Percentiles rank a stretch among this genome's conserved stretches.
Conservation (phyloP, 2,888 invertebrate genomes). For the Ecdyonurus torrentis region DNA sequence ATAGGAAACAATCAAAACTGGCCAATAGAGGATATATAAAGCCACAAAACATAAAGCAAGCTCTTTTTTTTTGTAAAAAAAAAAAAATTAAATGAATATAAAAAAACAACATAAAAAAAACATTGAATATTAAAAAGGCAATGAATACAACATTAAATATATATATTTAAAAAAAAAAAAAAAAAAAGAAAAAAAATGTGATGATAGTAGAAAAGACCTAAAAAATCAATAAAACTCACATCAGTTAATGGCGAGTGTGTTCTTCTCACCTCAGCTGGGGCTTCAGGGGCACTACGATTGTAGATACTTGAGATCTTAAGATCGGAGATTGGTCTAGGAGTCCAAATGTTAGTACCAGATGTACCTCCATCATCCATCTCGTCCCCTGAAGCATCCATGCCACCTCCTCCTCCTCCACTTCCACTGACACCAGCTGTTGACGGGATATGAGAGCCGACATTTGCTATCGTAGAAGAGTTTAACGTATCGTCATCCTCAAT, state of each 20-base stretch:
- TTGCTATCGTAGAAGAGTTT: conserved; percentile 13
- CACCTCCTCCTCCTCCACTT: background rate
- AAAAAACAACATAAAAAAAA: conserved; percentile 11
- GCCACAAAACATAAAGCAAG: too few species aligned
- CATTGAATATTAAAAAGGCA: conserved; percentile 1
- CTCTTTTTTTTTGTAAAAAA: too few species aligned
- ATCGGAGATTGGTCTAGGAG: conserved; percentile 66
- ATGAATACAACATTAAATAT: background rate
- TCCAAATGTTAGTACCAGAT: conserved; percentile 40
- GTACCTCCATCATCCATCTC: background rate
- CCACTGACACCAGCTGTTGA: conserved; percentile 8
- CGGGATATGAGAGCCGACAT: background rate
- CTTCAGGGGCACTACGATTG: conserved; percentile 49
- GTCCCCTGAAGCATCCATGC: background rate
- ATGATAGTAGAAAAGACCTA: background rate
- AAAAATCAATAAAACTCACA: conserved; percentile 1
- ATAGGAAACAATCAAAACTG: too few species aligned
- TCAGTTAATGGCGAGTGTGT: background rate
- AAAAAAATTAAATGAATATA: too few species aligned
- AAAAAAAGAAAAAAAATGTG: background rate
- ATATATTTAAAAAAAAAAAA: background rate
- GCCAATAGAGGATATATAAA: too few species aligned
- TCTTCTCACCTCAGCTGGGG: conserved; percentile 50
- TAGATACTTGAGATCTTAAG: conserved; percentile 80
- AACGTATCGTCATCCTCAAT: conserved; percentile 15